Percentiles rank a stretch among this genome's conserved stretches.
Evolutionary conservation across 2,888 invertebrate species (phyloP).

Genomic region (Ephialtes manifestator): DNA sequence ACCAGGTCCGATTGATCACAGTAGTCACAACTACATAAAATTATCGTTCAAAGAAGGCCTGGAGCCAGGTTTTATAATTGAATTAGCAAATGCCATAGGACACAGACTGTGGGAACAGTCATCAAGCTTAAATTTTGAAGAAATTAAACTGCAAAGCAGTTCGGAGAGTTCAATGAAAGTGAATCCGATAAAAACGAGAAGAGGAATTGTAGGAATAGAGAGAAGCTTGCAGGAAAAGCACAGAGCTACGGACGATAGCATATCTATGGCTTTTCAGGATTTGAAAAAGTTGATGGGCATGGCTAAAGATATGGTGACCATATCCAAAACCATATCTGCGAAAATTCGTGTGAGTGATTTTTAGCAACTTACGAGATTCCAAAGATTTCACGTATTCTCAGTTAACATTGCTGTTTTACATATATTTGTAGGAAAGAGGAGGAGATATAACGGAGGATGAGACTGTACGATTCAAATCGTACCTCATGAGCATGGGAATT

Average conservation of each 20-base stretch:
- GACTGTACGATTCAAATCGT: slow-evolving; percentile 98
- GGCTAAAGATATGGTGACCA: slow-evolving; percentile 98
- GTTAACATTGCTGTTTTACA: neutral
- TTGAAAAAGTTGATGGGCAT: slow-evolving; percentile 97
- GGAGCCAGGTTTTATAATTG: slow-evolving; percentile 88
- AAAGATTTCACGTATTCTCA: neutral
- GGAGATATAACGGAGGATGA: slow-evolving; percentile 99
- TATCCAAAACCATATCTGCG: slow-evolving; percentile 96
- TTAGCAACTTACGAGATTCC: neutral
- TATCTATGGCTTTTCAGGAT: slow-evolving; percentile 98
- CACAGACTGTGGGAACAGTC: slow-evolving; percentile 89
- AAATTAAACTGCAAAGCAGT: slow-evolving; percentile 29
- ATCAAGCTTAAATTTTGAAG: slow-evolving; percentile 73
- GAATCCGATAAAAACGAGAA: slow-evolving; percentile 90
- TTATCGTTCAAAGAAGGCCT: slow-evolving; percentile 95
- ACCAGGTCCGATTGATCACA: slow-evolving; percentile 92
- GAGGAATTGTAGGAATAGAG: slow-evolving; percentile 98
- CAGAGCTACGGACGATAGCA: slow-evolving; percentile 96
- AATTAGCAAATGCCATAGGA: slow-evolving; percentile 89
- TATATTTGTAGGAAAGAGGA: slow-evolving; percentile 91
- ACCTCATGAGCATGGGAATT: slow-evolving; percentile 98
- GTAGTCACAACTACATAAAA: slow-evolving; percentile 92
- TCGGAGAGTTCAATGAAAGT: slow-evolving; percentile 69
- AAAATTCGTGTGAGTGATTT: slow-evolving; percentile 91
- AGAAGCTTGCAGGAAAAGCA: slow-evolving; percentile 96